phyloP scores from a whole-genome alignment of 2,888 invertebrate genomes.

The Nebria salina region DNA sequence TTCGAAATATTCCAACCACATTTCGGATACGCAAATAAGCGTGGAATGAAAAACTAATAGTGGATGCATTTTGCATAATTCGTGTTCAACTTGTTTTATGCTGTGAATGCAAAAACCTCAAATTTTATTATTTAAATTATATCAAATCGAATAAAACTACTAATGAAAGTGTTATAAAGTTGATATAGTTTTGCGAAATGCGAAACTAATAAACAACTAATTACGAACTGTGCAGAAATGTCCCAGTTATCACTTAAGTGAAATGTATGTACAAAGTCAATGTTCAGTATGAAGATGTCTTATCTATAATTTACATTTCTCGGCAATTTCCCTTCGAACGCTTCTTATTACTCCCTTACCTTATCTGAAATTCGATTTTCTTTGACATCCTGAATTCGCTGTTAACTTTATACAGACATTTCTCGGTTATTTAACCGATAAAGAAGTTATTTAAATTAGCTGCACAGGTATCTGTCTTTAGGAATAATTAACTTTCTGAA shows the following conservation, averaged over 20 bases:
- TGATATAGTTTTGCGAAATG: not conserved
- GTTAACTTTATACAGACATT: slow-evolving; percentile 26
- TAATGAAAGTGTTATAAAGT: not conserved
- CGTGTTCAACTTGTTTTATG: not conserved
- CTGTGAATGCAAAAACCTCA: not conserved
- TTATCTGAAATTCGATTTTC: slow-evolving; percentile 42
- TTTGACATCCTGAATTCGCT: slow-evolving; percentile 22
- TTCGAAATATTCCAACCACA: not conserved
- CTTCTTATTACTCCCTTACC: slow-evolving; percentile 26
- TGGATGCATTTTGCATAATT: not conserved
- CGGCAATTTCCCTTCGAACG: slow-evolving; percentile 34
- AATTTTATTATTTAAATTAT: not conserved
- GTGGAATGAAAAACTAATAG: not conserved
- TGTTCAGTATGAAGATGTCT: slow-evolving; percentile 36
- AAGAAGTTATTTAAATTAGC: slow-evolving; percentile 35
- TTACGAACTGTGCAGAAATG: not conserved
- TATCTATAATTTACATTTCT: slow-evolving; percentile 41
- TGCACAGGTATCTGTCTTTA: slow-evolving; percentile 26
- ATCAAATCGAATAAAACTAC: not conserved
- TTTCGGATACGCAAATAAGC: not conserved
- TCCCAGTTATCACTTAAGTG: not conserved
- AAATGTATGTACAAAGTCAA: slow-evolving; percentile 12
- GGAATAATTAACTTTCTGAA: slow-evolving; percentile 34
- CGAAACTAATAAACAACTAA: not conserved
- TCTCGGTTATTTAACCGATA: slow-evolving; percentile 36